Base-by-base conservation (phyloP, 2,113 vertebrate species). In the Scomber scombrus region DNA sequence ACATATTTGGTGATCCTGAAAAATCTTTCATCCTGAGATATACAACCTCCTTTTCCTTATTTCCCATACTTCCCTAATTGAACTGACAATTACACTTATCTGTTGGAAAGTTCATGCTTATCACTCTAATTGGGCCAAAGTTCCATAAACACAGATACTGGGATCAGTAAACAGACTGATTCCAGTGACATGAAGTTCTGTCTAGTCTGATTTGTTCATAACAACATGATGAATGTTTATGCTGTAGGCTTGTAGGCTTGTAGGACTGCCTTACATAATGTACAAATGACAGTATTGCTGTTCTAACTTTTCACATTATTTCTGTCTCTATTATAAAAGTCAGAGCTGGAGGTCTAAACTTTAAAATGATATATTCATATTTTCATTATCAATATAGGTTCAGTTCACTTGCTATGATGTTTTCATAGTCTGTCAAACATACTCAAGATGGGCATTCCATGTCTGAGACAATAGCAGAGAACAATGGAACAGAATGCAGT, bases 31-130 rank as follows among this genome's bases (percentile, higher is more conserved):
- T 57, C 14, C 7, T 49, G 47, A 15, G 15, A 58, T 46, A 58
- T 71, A 23, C 46, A 23, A 43, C 11, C 21, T 19, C 43, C 16
- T n/a, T 15, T 26, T 14, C 50, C 49, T 18, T 12, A 54, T 21
- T 68, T 19, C 15, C 9, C 21, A 34, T 46, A 13, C 47, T n/a
- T 43, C 45, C 68, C 45, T 62, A 76, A 70, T 73, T 79, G 75
- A 45, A 3, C 26, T 23, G 50, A 62, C 64, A 87, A 78, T 89
- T 85, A 82, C 1, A 63, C 40, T 62, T 80, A 89, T 89, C 88
- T 87, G 69, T 46, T 61, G 40, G 47, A 83, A 80, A 77, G 50
- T 71, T 71, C 1, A 13, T 58, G 34, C 12, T 71, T 71, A 70
- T 72, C 51, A 13, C 60, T 49, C 12, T 45, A 63, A 82, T 57